Evolutionary conservation across 2,797 vertebrate genomes (phyloP).

Genomic region (Silurus aristotelis): DNA sequence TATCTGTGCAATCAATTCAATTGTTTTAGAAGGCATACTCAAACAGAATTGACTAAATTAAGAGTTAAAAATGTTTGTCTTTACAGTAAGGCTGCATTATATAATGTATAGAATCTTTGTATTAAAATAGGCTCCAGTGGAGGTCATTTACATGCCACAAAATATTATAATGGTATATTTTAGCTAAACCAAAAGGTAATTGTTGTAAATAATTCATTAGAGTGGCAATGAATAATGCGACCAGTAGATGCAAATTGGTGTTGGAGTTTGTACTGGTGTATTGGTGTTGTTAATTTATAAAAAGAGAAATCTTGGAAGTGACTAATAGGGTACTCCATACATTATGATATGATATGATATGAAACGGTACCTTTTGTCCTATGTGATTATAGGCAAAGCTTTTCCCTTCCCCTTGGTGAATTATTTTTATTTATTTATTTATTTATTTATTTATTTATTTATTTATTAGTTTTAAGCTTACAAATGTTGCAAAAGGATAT

Average conservation of each 20-base stretch:
- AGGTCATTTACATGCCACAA: too few species aligned
- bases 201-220: not conserved
- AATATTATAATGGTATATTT: not conserved
- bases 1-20: constrained; percentile 68
- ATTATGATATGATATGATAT: too few species aligned
- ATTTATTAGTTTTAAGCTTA: not conserved
- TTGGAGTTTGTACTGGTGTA: constrained; percentile 10
- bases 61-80: not conserved
- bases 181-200: not conserved
- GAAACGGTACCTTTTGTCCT: not conserved
- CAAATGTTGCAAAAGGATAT: not conserved
- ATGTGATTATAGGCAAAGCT: not conserved
- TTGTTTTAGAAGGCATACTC: constrained; percentile 55
- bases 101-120: not conserved
- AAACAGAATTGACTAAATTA: not conserved
- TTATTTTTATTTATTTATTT: too few species aligned
- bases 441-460: too few species aligned
- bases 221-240: not conserved
- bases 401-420: not conserved
- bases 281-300: not conserved
- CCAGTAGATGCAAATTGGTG: not conserved
- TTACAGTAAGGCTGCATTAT: not conserved
- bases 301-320: not conserved
- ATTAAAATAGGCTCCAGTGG: not conserved
- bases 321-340: not conserved